Evolutionary conservation across 2,113 vertebrate species (phyloP).

Genomic region (Entomyzon cyanotis): DNA sequence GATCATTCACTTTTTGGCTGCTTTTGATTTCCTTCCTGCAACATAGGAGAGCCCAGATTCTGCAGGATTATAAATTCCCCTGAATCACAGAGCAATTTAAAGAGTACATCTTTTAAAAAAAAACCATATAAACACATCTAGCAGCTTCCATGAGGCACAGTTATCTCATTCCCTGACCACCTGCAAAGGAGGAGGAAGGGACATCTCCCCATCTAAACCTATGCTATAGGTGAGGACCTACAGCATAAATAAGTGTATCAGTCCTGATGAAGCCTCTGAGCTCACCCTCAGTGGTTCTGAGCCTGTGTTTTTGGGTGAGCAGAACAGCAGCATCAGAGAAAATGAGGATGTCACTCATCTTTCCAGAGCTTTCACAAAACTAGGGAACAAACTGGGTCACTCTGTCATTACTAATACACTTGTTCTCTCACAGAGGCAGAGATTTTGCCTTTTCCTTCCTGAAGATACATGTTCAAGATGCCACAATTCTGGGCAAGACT

Average conservation of each 20-base stretch:
- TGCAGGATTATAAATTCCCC: background rate
- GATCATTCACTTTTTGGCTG: background rate
- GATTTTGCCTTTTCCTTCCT: background rate
- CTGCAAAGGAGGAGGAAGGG: background rate
- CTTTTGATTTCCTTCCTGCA: background rate
- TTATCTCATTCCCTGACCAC: background rate
- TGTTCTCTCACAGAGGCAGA: background rate
- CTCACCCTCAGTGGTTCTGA: background rate
- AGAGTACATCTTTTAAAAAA: background rate
- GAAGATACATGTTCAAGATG: background rate
- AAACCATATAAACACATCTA: rapidly evolving
- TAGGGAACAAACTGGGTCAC: background rate
- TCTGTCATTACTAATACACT: background rate
- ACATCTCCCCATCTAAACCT: background rate
- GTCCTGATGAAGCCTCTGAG: background rate
- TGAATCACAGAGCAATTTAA: background rate
- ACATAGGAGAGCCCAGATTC: background rate
- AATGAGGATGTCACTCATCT: background rate
- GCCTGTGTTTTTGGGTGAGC: rapidly evolving
- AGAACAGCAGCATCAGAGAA: background rate
- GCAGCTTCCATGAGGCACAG: background rate
- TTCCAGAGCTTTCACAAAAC: background rate
- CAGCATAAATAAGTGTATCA: background rate
- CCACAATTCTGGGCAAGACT: background rate
- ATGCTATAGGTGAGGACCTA: background rate